phyloP scores from a whole-genome alignment of 1,140 invertebrate species.

The Papilio machaon region DNA sequence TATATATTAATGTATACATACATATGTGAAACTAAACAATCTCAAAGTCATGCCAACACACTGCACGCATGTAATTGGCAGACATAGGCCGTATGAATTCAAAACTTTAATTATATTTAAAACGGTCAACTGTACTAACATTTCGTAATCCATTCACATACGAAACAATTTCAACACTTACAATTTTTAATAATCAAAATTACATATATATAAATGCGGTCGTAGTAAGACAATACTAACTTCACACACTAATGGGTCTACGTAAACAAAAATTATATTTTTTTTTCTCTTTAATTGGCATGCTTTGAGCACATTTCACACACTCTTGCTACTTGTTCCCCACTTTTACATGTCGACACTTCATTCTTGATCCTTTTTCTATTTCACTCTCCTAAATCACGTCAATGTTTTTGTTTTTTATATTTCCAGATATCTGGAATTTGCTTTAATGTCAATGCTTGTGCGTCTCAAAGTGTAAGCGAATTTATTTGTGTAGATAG shows the following conservation, averaged over 20 bases:
- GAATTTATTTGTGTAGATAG: background rate
- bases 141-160: background rate
- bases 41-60: slow-evolving; percentile 73
- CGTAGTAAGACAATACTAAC: slow-evolving; percentile 40
- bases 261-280: slow-evolving; percentile 41
- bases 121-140: background rate
- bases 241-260: slow-evolving; percentile 70
- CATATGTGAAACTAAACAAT: slow-evolving; percentile 39
- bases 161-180: slow-evolving; percentile 35
- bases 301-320: slow-evolving; percentile 39
- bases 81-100: background rate
- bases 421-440: background rate
- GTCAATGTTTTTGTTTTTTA: slow-evolving; percentile 24
- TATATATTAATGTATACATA: slow-evolving; percentile 32
- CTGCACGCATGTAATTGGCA: slow-evolving; percentile 58
- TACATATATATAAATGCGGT: background rate
- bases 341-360: slow-evolving; percentile 34
- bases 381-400: slow-evolving; percentile 15
- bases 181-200: slow-evolving; percentile 37
- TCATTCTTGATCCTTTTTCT: slow-evolving; percentile 32
- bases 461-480: slow-evolving; percentile 11
- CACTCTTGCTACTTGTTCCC: slow-evolving; percentile 35
- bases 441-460: slow-evolving; percentile 33
- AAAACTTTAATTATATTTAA: background rate
- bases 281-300: slow-evolving; percentile 44